Evolutionary conservation across 2,797 vertebrate genomes (phyloP).

Genomic region (Pangasius djambal): DNA sequence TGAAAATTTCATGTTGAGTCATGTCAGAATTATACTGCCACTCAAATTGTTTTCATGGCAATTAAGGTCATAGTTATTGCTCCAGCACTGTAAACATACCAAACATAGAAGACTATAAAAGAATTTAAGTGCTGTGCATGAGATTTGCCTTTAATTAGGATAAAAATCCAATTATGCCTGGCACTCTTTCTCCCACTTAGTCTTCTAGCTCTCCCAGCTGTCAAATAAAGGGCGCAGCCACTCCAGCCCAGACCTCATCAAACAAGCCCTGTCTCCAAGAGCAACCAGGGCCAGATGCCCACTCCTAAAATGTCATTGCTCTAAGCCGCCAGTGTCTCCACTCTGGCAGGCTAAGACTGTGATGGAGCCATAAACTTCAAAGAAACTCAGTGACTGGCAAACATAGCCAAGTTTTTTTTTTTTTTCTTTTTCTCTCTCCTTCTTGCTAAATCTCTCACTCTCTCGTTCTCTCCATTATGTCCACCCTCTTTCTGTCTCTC

Average conservation of each 20-base stretch:
- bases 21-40: slow-evolving; percentile 29
- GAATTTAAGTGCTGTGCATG: slow-evolving; percentile 44
- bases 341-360: slow-evolving; percentile 49
- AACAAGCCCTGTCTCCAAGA: slow-evolving; percentile 48
- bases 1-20: slow-evolving; percentile 31
- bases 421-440: not conserved
- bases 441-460: slow-evolving; percentile 32
- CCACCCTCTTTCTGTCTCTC: slow-evolving; percentile 22
- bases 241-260: slow-evolving; percentile 50
- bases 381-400: slow-evolving; percentile 53
- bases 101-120: slow-evolving; percentile 55
- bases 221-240: slow-evolving; percentile 61
- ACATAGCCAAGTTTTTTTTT: slow-evolving; percentile 31
- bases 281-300: slow-evolving; percentile 52
- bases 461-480: slow-evolving; percentile 14
- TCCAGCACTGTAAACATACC: slow-evolving; percentile 55
- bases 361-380: slow-evolving; percentile 61
- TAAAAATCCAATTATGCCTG: slow-evolving; percentile 48
- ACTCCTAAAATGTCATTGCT: slow-evolving; percentile 58
- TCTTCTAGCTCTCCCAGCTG: slow-evolving; percentile 53
- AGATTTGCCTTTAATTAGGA: slow-evolving; percentile 54
- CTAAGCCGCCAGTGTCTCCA: slow-evolving; percentile 52
- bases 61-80: slow-evolving; percentile 53
- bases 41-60: slow-evolving; percentile 49
- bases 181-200: slow-evolving; percentile 50